Conservation (phyloP, 2,797 vertebrate species). For the Anisognathus igniventris region DNA sequence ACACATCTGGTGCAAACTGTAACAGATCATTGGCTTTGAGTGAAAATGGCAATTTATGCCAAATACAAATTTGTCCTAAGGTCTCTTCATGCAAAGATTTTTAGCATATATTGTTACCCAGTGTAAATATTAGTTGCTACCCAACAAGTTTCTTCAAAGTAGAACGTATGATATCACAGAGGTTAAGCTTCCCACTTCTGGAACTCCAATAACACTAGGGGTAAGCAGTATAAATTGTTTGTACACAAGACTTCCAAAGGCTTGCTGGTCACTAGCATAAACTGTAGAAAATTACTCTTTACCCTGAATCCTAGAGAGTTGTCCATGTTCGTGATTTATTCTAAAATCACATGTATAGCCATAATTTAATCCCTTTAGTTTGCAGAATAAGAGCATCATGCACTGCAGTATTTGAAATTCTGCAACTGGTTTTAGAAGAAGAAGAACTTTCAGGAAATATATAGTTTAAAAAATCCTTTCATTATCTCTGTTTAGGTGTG, state of each 20-base stretch:
- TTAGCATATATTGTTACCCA: neutral
- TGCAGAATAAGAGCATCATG: neutral
- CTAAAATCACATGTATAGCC: neutral
- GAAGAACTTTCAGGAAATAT: neutral
- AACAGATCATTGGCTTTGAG: neutral
- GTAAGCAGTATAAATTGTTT: neutral
- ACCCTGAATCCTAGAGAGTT: neutral
- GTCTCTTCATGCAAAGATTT: neutral
- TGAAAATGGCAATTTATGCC: neutral
- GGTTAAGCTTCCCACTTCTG: neutral
- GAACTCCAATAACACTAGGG: neutral
- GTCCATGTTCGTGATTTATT: neutral
- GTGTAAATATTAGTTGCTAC: neutral
- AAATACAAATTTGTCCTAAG: neutral
- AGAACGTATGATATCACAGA: neutral
- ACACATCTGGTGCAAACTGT: rapidly evolving
- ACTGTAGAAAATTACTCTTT: neutral
- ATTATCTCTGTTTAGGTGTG: neutral
- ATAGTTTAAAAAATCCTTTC: neutral
- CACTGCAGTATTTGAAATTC: neutral
- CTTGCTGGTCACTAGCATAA: neutral
- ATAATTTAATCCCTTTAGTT: neutral
- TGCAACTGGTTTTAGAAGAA: neutral
- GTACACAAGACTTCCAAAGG: neutral
- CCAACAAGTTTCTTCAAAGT: neutral